Evolutionary conservation across 1,140 invertebrate genomes (phyloP).

Genomic region (Coenobita brevimanus): DNA sequence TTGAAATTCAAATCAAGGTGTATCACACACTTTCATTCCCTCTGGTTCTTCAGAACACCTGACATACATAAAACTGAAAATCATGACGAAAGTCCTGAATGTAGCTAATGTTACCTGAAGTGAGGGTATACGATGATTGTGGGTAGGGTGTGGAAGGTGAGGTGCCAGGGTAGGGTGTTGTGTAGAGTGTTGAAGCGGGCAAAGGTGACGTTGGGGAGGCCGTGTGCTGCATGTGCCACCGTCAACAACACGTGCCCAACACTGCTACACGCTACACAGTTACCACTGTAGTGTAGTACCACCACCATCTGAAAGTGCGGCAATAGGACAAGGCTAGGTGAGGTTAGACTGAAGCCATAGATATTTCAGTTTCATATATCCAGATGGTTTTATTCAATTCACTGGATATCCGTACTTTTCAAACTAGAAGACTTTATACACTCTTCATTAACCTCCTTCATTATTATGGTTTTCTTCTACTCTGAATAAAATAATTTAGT

Average conservation of each 20-base stretch:
- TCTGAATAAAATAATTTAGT: too few species aligned
- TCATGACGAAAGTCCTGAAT: neutral
- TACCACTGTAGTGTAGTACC: slow-evolving; percentile 47
- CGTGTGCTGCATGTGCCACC: slow-evolving; percentile 26
- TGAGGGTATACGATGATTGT: slow-evolving; percentile 52
- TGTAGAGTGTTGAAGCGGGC: slow-evolving; percentile 27
- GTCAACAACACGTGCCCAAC: slow-evolving; percentile 45
- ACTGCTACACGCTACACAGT: slow-evolving; percentile 45
- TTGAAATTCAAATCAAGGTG: too few species aligned
- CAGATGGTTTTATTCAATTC: neutral
- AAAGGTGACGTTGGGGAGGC: slow-evolving; percentile 41
- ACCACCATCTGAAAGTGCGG: slow-evolving; percentile 37
- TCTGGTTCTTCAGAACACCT: neutral
- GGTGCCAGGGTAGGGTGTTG: slow-evolving; percentile 51
- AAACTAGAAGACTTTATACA: too few species aligned
- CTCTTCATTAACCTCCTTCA: too few species aligned
- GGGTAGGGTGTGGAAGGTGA: slow-evolving; percentile 46
- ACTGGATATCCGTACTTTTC: too few species aligned
- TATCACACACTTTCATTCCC: neutral
- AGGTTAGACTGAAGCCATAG: neutral
- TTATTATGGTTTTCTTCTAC: too few species aligned
- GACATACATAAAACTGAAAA: neutral
- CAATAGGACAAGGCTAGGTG: neutral
- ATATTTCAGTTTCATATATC: neutral
- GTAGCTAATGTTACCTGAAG: neutral